Evolutionary conservation across 2,888 invertebrate species (phyloP).

Genomic region (Hypselothyrea guttata): DNA sequence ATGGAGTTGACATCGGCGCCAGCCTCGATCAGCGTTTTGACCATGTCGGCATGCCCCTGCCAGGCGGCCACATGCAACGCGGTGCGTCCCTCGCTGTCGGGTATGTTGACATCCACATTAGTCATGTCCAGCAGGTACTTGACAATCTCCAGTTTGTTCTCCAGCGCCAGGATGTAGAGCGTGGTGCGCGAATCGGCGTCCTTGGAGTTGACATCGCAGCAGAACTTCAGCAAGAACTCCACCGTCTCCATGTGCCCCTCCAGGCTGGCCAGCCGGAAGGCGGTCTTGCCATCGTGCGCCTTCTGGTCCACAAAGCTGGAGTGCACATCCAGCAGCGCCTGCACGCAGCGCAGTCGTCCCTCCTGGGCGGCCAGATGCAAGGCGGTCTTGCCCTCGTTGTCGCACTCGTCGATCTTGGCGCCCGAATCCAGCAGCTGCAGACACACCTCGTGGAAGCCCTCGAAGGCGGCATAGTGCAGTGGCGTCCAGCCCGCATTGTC

Average conservation of each 20-base stretch:
- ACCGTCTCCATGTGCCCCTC: conserved; percentile 88
- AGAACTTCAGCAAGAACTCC: conserved; percentile 86
- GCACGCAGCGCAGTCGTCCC: conserved; percentile 86
- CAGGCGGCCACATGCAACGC: conserved; percentile 95
- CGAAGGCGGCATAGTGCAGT: conserved; percentile 96
- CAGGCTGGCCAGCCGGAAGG: conserved; percentile 85
- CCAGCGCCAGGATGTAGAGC: conserved; percentile 94
- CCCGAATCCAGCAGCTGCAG: conserved; percentile 88
- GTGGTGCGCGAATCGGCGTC: conserved; percentile 97
- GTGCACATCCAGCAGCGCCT: conserved; percentile 87
- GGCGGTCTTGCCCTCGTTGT: conserved; percentile 95
- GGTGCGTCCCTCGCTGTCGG: conserved; percentile 95
- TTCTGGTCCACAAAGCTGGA: conserved; percentile 91
- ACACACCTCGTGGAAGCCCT: conserved; percentile 85
- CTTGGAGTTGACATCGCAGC: conserved; percentile 92
- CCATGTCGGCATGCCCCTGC: conserved; percentile 98
- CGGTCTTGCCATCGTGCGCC: conserved; percentile 95
- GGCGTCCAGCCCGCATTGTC: conserved; percentile 99
- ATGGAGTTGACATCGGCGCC: conserved; percentile 92
- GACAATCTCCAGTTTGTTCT: conserved; percentile 92
- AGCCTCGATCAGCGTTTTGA: conserved; percentile 87
- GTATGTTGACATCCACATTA: conserved; percentile 90
- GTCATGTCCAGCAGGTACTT: conserved; percentile 90
- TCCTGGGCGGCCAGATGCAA: conserved; percentile 95
- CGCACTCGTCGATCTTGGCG: conserved; percentile 93